Conservation (phyloP, 2,888 invertebrate species). For the Brachyopa scutellaris region DNA sequence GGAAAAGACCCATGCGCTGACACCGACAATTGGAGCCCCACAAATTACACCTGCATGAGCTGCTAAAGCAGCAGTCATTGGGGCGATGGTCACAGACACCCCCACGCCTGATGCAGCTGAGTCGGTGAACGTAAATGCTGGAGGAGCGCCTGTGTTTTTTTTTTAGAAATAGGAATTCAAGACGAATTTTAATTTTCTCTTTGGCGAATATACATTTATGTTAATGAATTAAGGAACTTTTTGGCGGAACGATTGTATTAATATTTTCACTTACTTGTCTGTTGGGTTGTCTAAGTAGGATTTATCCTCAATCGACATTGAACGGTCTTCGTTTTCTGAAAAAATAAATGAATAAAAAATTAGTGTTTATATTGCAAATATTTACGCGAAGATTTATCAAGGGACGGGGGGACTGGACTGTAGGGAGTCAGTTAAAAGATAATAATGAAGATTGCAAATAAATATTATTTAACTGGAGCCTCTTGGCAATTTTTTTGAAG, state of each 20-base stretch:
- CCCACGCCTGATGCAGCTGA: conserved; percentile 66
- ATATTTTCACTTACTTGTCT: not conserved
- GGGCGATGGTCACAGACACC: conserved; percentile 71
- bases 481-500: no score
- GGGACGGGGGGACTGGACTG: no score
- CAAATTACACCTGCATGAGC: conserved; percentile 72
- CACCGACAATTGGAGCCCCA: conserved; percentile 73
- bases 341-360: not conserved
- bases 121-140: conserved; percentile 45
- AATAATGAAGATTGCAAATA: no score
- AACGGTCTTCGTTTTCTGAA: not conserved
- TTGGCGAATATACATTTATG: no score
- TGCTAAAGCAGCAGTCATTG: conserved; percentile 69
- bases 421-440: no score
- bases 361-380: not conserved
- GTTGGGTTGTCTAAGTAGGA: not conserved
- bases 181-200: no score
- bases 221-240: not conserved
- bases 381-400: no score
- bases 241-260: not conserved
- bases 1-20: conserved; percentile 72
- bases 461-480: no score
- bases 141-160: conserved; percentile 53
- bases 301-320: not conserved
- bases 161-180: no score